Percentiles rank a stretch among this genome's conserved stretches.
Evolutionary conservation across 2,797 vertebrate species (phyloP).

Genomic region (Eutrigla gurnardus): DNA sequence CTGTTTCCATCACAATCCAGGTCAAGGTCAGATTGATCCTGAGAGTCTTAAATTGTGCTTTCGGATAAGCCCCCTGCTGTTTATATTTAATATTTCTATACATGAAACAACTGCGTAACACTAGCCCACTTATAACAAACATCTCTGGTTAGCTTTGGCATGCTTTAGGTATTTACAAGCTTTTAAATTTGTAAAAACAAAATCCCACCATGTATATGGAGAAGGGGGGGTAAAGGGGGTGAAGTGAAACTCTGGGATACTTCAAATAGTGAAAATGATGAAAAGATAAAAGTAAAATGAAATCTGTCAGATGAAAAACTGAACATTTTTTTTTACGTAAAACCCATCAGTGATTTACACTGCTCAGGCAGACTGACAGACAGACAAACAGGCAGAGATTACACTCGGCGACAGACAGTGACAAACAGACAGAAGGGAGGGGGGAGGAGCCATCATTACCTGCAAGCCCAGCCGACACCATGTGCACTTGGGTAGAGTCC

Average conservation of each 20-base stretch:
- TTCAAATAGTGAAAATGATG: slow-evolving; percentile 46
- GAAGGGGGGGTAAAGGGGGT: neutral
- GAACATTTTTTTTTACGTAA: slow-evolving; percentile 29
- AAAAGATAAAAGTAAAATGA: slow-evolving; percentile 24
- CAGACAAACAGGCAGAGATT: slow-evolving; percentile 33
- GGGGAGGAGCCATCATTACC: slow-evolving; percentile 86
- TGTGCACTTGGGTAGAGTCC: slow-evolving; percentile 97
- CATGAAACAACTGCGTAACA: slow-evolving; percentile 55
- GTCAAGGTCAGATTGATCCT: slow-evolving; percentile 72
- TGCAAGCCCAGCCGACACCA: slow-evolving; percentile 98
- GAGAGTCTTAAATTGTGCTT: slow-evolving; percentile 88
- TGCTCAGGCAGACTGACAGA: slow-evolving; percentile 60
- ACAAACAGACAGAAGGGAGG: slow-evolving; percentile 46
- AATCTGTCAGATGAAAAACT: slow-evolving; percentile 53
- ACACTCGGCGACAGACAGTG: slow-evolving; percentile 42
- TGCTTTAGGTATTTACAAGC: slow-evolving; percentile 50
- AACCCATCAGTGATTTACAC: slow-evolving; percentile 64
- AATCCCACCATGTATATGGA: slow-evolving; percentile 44
- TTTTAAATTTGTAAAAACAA: slow-evolving; percentile 36
- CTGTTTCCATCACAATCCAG: slow-evolving; percentile 2
- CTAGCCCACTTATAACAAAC: slow-evolving; percentile 44
- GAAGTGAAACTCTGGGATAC: slow-evolving; percentile 29
- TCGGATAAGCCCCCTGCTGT: slow-evolving; percentile 64
- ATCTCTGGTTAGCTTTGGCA: slow-evolving; percentile 70
- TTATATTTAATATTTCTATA: slow-evolving; percentile 46